Percentiles rank a stretch among this genome's conserved stretches.
Evolutionary conservation across 2,113 vertebrate genomes (phyloP).

Genomic region (Tragelaphus strepsiceros): DNA sequence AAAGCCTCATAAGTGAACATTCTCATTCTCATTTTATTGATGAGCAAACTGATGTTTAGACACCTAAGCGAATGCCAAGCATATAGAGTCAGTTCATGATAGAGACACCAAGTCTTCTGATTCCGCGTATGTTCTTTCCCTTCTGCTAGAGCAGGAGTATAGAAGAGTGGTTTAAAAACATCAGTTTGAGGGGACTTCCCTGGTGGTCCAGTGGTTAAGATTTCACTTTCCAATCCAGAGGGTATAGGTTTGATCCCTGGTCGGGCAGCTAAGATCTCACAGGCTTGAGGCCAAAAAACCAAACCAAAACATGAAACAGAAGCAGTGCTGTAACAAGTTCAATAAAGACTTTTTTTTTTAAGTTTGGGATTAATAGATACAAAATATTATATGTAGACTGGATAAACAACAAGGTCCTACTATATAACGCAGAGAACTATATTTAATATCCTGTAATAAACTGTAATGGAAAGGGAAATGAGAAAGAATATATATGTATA

Average conservation of each 20-base stretch:
- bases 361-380: background rate
- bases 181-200: background rate
- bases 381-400: background rate
- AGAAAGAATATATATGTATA: background rate
- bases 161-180: background rate
- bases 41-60: background rate
- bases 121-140: background rate
- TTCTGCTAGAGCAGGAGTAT: background rate
- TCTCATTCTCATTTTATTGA: conserved; percentile 17
- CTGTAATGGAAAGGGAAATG: background rate
- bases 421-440: background rate
- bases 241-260: background rate
- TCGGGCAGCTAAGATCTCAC: background rate
- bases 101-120: background rate
- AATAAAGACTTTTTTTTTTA: background rate
- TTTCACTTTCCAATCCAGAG: background rate
- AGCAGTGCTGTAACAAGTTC: background rate
- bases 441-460: background rate
- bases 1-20: background rate
- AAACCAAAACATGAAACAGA: background rate
- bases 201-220: background rate
- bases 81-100: background rate
- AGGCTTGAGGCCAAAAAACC: background rate
- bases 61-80: background rate
- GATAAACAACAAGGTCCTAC: background rate